Base-by-base conservation (phyloP, 92 coral and sea anemone species). In the Desmophyllum pertusum region DNA sequence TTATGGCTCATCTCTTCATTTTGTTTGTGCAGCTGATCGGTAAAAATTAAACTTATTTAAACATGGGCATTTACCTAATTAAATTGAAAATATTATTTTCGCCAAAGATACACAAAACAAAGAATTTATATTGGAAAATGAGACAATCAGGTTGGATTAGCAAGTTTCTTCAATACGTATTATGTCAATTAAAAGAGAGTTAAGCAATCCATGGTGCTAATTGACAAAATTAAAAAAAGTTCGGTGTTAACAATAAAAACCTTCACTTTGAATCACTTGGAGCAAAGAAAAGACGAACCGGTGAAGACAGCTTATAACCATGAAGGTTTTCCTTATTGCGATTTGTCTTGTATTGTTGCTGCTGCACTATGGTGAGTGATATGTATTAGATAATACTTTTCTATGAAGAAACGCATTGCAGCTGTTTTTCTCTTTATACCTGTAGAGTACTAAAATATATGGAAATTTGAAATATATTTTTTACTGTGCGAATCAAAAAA, bases 361-460 rank as follows among this genome's bases (percentile, higher is more conserved):
- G 51, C 76, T 38, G 45, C 76, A n/a, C 23, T n/a, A 51, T n/a
- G 84, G 84, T 80, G 40, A 50, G 84, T 66, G 61, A 17, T 17
- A 18, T 13, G 4, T 1, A 35, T 39, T 4, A 10, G 21, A 5
- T 3, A 51, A 35, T 10, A 0, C 55, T 1, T 50, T 19, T 7
- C 10, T 43, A 2, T 50, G 17, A 13, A 50, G 55, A 50, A 19
- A 0, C n/a, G 9, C n/a, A n/a, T 30, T 4, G 27, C 35, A 3
- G 15, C 38, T 21, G 2, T 30, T 2, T 29, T 74, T 50, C 11
- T 33, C 1, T 19, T 74, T 48, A 38, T 25, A 1, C n/a, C n/a
- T n/a, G n/a, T n/a, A n/a, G n/a, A n/a, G n/a, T n/a, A n/a, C n/a
- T n/a, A n/a, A 18, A 38, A 35, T 1, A 19, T 21, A 21, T 70